These are phyloP conservation scores for Brachionus koreanus DNA, from an alignment of 1,140 invertebrate genomes.

Conservation along the genomic window DNA sequence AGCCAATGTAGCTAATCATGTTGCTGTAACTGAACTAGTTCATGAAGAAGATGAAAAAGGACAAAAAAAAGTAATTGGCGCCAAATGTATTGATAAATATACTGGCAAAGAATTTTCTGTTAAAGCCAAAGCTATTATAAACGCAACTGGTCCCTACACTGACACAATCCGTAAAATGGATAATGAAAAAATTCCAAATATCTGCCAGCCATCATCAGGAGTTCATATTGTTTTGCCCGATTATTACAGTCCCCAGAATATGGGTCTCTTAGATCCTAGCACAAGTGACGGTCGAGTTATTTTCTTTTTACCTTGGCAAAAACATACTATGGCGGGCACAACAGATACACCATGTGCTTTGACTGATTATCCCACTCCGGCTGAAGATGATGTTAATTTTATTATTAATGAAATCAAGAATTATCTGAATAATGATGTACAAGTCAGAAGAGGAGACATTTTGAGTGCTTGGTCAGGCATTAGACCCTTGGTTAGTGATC, in stretches of 20 bases:
- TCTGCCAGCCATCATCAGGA: constrained; percentile 91
- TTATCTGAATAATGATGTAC: constrained; percentile 81
- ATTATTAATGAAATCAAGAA: constrained; percentile 95
- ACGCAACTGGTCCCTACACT: constrained; percentile 97
- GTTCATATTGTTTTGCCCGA: constrained; percentile 97
- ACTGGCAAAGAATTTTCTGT: constrained; percentile 82
- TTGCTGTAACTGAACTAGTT: constrained; percentile 72
- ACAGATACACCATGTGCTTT: constrained; percentile 90
- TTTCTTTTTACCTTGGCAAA: constrained; percentile 96
- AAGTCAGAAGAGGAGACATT: constrained; percentile 90
- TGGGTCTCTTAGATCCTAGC: constrained; percentile 93
- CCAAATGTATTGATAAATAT: constrained; percentile 58
- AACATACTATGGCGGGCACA: constrained; percentile 89
- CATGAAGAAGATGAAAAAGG: constrained; percentile 68
- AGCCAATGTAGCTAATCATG: constrained; percentile 90
- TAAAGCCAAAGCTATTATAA: constrained; percentile 88
- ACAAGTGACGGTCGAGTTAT: constrained; percentile 97
- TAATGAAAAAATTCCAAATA: constrained; percentile 67
- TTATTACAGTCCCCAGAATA: constrained; percentile 92
- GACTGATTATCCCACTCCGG: constrained; percentile 85
- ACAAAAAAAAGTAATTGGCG: constrained; percentile 51
- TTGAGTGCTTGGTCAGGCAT: constrained; percentile 97
- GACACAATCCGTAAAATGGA: constrained; percentile 94
- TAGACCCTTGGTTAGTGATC: constrained; percentile 90
- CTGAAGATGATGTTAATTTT: constrained; percentile 96